A percentile compares a stretch with the other conserved stretches of the same genome.
Conservation (phyloP, 2,113 vertebrate genomes). For the Todiramphus saurophagus region DNA sequence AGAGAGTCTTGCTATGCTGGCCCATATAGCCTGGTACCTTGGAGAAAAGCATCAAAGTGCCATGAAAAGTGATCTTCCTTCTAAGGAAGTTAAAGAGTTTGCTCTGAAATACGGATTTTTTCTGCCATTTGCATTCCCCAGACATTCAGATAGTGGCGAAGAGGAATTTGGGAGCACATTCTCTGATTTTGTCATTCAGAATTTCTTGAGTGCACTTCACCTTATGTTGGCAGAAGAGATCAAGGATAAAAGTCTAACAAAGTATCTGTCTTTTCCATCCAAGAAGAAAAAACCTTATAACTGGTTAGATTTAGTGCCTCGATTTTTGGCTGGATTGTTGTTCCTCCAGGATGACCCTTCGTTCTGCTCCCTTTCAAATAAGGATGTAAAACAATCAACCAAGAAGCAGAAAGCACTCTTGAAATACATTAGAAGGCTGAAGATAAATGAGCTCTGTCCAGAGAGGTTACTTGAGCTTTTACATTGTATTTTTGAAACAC, state of each 20-base stretch:
- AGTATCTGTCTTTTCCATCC: slow-evolving; percentile 74
- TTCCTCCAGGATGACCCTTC: slow-evolving; percentile 69
- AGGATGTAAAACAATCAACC: not conserved
- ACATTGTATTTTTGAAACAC: slow-evolving; percentile 82
- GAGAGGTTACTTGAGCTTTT: slow-evolving; percentile 83
- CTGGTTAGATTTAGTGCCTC: slow-evolving; percentile 82
- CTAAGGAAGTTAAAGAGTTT: slow-evolving; percentile 68
- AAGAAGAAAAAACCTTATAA: slow-evolving; percentile 81
- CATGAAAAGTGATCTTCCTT: slow-evolving; percentile 40
- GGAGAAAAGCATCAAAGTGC: slow-evolving; percentile 74
- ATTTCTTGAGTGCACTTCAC: slow-evolving; percentile 83
- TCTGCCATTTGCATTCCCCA: slow-evolving; percentile 15
- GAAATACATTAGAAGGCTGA: slow-evolving; percentile 77
- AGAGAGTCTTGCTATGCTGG: slow-evolving; percentile 65
- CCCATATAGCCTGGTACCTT: slow-evolving; percentile 82
- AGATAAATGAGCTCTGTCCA: slow-evolving; percentile 61
- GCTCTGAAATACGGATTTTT: slow-evolving; percentile 73
- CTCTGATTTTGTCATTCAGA: slow-evolving; percentile 81
- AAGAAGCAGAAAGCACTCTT: slow-evolving; percentile 77
- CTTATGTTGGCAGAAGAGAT: slow-evolving; percentile 77
- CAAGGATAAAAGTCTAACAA: slow-evolving; percentile 77
- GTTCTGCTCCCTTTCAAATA: slow-evolving; percentile 40
- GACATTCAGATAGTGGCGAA: not conserved
- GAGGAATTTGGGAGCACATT: slow-evolving; percentile 67
- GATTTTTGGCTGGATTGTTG: slow-evolving; percentile 81